Evolutionary conservation across 2,797 vertebrate genomes (phyloP), one percentile per base, ranked within the genome.

Genomic region (Gadopsis marmoratus): DNA sequence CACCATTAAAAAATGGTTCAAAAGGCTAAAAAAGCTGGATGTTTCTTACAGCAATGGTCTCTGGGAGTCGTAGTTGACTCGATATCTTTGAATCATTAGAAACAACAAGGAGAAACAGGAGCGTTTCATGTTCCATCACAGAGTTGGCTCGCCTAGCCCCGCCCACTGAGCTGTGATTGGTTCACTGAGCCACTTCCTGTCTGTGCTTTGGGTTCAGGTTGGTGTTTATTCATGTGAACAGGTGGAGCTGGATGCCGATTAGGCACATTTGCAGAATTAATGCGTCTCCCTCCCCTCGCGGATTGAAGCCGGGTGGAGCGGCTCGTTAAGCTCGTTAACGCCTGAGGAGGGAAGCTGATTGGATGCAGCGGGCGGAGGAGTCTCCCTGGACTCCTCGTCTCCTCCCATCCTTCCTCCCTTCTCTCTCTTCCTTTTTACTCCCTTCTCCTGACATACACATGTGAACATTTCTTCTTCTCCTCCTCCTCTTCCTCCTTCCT

Each of bases 191-290:
- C 64, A 51, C 47, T 76, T 67, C 74, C 73, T 45, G 64, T 23
- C 41, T 47, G 6, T 31, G 53, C 41, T 45, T 1, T 12, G 39
- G 13, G 81, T 72, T 61, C 23, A 79, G 56, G 73, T 63, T 37
- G 23, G 23, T 55, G 41, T 61, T 60, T 48, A 64, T 71, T 77
- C 71, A 63, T 60, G 74, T 56, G 75, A 90, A 78, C 89, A 90
- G 83, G 81, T 87, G 84, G 73, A 53, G 50, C 50, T 72, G 58
- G 74, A 64, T 60, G 71, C 69, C 67, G 71, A 68, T 79, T 69
- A 76, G 83, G 83, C 78, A 67, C 70, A 77, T 76, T 63, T 81
- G 75, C 71, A 80, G 82, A 79, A 81, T 55, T 74, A 63, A 85
- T 78, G 72, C 48, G 69, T 66, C 51, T 47, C 65, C 71, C 74